Conservation (phyloP, 1,140 invertebrate genomes). For the Pollicipes pollicipes region DNA sequence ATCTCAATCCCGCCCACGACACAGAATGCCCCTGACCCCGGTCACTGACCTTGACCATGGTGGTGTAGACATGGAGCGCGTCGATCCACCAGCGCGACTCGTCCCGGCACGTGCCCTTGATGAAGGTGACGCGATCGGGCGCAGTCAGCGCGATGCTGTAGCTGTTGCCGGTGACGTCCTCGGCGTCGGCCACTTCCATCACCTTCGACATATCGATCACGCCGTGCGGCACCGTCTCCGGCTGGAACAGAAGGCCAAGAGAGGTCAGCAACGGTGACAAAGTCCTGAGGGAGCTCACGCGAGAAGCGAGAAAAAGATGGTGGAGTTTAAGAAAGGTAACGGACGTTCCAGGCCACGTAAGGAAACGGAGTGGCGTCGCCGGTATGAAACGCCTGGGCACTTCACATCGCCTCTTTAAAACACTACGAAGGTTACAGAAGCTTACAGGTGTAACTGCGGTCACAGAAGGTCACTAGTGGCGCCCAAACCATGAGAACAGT, state of each 20-base stretch:
- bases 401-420: too few relatives aligned
- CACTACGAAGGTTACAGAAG: too few relatives aligned
- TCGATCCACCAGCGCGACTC: slow-evolving; percentile 74
- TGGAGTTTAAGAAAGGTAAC: too few relatives aligned
- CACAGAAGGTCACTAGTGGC: too few relatives aligned
- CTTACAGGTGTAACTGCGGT: too few relatives aligned
- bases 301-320: too few relatives aligned
- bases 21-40: slow-evolving; percentile 2
- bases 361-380: too few relatives aligned
- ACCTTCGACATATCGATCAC: slow-evolving; percentile 75
- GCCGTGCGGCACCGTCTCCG: slow-evolving; percentile 84
- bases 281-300: neutral
- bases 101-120: slow-evolving; percentile 70
- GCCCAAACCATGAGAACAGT: too few relatives aligned
- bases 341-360: too few relatives aligned
- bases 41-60: slow-evolving; percentile 20
- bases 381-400: too few relatives aligned
- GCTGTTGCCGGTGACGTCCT: slow-evolving; percentile 68
- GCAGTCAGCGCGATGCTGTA: slow-evolving; percentile 70
- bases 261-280: neutral
- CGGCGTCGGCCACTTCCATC: slow-evolving; percentile 71
- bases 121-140: slow-evolving; percentile 68
- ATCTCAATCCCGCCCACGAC: neutral
- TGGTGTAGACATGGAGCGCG: slow-evolving; percentile 56
- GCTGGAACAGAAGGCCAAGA: slow-evolving; percentile 33